Evolutionary conservation across 2,888 invertebrate species (phyloP).

Genomic region (Stenchaetothrips biformis): DNA sequence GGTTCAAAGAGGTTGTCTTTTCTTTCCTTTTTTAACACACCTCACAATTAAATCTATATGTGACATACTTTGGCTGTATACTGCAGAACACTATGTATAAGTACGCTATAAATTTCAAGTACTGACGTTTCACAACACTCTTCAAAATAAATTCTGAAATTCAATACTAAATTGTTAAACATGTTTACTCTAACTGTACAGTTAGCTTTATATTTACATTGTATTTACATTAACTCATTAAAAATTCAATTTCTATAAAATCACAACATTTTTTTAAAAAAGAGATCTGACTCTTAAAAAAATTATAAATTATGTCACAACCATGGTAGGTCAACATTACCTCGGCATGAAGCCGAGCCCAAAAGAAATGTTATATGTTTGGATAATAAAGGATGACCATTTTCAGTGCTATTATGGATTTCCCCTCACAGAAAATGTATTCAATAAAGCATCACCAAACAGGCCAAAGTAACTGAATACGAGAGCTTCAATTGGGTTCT

Average conservation of each 20-base stretch:
- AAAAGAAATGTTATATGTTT: background rate
- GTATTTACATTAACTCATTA: conserved; percentile 13
- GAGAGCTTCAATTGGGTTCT: background rate
- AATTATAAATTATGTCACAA: conserved; percentile 13
- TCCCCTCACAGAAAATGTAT: background rate
- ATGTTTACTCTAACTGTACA: background rate
- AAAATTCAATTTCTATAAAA: conserved; percentile 10
- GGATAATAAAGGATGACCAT: background rate
- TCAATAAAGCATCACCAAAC: background rate
- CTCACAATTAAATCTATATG: background rate
- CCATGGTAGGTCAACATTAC: background rate
- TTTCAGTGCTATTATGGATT: background rate
- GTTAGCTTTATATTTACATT: background rate
- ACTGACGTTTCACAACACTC: conserved; percentile 1
- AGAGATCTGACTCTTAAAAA: conserved; percentile 9
- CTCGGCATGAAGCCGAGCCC: background rate
- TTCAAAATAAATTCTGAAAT: conserved; percentile 10
- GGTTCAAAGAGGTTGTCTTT: conserved; percentile 6
- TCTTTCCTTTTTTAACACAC: background rate
- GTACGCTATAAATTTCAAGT: background rate
- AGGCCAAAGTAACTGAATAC: background rate
- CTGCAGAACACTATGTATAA: background rate
- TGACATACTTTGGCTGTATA: background rate
- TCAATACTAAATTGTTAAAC: background rate
- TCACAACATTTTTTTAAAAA: background rate